These are phyloP conservation scores for Acleris literana DNA, from an alignment of 2,888 invertebrate species.

Conservation along the genomic window DNA sequence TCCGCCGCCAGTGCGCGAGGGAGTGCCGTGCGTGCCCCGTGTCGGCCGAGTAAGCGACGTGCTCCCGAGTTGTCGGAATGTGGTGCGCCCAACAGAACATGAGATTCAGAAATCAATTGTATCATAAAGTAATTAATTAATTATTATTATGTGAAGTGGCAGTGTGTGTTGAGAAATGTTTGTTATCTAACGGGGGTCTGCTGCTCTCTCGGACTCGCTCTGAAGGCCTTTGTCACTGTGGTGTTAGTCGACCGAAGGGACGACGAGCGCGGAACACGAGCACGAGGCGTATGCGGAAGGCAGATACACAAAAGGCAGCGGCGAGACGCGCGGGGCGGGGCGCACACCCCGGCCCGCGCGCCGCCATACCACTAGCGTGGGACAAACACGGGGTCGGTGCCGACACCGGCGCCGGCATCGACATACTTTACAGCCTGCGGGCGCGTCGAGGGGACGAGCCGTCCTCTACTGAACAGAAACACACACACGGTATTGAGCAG, in stretches of 20 bases:
- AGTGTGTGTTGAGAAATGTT: slow-evolving; percentile 70
- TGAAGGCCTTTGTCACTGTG: slow-evolving; percentile 83
- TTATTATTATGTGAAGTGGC: slow-evolving; percentile 67
- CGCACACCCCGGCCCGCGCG: slow-evolving; percentile 67
- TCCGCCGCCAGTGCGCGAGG: slow-evolving; percentile 81
- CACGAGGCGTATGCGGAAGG: slow-evolving; percentile 77
- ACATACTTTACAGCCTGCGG: slow-evolving; percentile 78
- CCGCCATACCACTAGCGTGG: slow-evolving; percentile 72
- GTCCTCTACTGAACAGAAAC: slow-evolving; percentile 83
- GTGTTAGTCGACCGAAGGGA: slow-evolving; percentile 65
- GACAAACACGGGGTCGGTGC: slow-evolving; percentile 65
- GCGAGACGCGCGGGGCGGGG: slow-evolving; percentile 70
- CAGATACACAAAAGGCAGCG: slow-evolving; percentile 75
- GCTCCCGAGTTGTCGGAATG: slow-evolving; percentile 67
- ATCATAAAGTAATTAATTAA: slow-evolving; percentile 48
- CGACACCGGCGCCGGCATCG: slow-evolving; percentile 61
- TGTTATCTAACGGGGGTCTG: slow-evolving; percentile 81
- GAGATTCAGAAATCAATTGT: slow-evolving; percentile 60
- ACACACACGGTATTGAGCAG: slow-evolving; percentile 83
- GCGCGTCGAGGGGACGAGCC: slow-evolving; percentile 79
- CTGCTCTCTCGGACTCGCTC: slow-evolving; percentile 84
- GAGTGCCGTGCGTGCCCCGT: slow-evolving; percentile 69
- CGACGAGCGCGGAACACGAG: slow-evolving; percentile 64
- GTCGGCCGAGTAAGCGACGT: slow-evolving; percentile 78
- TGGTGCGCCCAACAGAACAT: slow-evolving; percentile 71